phyloP scores from a whole-genome alignment of 92 coral and sea anemone species.

The Epizoanthus scotinus region DNA sequence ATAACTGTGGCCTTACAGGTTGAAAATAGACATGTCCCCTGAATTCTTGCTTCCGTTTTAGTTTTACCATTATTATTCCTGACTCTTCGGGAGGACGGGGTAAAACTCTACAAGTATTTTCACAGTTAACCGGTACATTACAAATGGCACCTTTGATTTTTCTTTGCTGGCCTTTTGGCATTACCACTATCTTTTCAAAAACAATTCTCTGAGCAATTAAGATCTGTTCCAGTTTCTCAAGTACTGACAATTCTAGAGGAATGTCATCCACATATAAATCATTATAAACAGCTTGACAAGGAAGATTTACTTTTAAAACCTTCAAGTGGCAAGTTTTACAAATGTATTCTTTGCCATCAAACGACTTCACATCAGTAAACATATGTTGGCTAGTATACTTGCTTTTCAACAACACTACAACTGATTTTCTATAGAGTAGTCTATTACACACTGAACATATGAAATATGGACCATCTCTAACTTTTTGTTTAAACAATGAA shows the following conservation, averaged over 20 bases:
- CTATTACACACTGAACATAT: conserved; percentile 60
- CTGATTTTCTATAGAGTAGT: conserved; percentile 51
- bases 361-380: conserved; percentile 56
- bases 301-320: conserved; percentile 49
- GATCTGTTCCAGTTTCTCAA: conserved; percentile 66
- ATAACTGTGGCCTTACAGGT: conserved; percentile 55
- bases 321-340: conserved; percentile 77
- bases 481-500: conserved; percentile 47
- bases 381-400: conserved; percentile 45
- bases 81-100: conserved; percentile 73
- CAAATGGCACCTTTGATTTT: too few species aligned
- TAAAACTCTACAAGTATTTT: conserved; percentile 54
- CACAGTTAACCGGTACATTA: too few species aligned
- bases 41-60: conserved; percentile 56
- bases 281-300: conserved; percentile 71
- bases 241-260: conserved; percentile 50
- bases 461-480: conserved; percentile 69
- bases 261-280: conserved; percentile 60
- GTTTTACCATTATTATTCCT: conserved; percentile 54
- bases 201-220: conserved; percentile 62
- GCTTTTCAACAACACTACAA: conserved; percentile 28
- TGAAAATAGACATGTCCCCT: conserved; percentile 67
- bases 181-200: conserved; percentile 58
- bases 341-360: conserved; percentile 62
- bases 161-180: too few species aligned